Evolutionary conservation across 1,140 invertebrate species (phyloP).

Genomic region (Diabrotica virgifera): DNA sequence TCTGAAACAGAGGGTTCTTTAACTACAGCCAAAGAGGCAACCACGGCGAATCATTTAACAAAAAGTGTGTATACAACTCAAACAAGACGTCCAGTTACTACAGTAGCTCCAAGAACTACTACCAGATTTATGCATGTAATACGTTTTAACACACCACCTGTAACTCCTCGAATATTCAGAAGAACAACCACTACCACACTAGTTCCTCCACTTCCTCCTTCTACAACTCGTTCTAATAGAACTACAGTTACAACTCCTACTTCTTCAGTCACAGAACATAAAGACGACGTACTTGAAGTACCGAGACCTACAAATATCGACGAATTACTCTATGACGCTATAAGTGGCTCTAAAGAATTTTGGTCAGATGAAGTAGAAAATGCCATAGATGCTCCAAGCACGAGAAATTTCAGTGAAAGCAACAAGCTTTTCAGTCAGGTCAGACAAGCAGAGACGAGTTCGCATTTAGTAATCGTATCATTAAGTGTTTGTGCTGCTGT

Average conservation of each 20-base stretch:
- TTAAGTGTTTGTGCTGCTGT: constrained; percentile 9
- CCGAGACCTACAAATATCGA: constrained; percentile 15
- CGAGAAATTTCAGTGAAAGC: constrained; percentile 10
- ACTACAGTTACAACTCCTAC: not conserved
- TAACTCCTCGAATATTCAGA: not conserved
- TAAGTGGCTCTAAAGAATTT: constrained; percentile 19
- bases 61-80: no score
- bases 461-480: constrained; percentile 3
- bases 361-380: constrained; percentile 10
- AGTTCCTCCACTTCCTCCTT: no score
- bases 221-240: not conserved
- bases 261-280: not conserved
- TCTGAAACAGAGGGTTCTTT: no score
- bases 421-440: constrained; percentile 7
- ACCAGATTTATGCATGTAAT: not conserved
- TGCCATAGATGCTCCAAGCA: not conserved
- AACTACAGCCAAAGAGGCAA: no score
- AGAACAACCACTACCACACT: not conserved
- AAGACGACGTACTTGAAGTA: constrained; percentile 17
- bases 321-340: constrained; percentile 14
- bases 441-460: not conserved
- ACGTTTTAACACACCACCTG: not conserved
- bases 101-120: no score
- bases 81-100: no score
- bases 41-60: no score